A percentile compares a stretch with the other conserved stretches of the same genome.
phyloP scores from a whole-genome alignment of 2,113 vertebrate genomes.

The Cervus canadensis region DNA sequence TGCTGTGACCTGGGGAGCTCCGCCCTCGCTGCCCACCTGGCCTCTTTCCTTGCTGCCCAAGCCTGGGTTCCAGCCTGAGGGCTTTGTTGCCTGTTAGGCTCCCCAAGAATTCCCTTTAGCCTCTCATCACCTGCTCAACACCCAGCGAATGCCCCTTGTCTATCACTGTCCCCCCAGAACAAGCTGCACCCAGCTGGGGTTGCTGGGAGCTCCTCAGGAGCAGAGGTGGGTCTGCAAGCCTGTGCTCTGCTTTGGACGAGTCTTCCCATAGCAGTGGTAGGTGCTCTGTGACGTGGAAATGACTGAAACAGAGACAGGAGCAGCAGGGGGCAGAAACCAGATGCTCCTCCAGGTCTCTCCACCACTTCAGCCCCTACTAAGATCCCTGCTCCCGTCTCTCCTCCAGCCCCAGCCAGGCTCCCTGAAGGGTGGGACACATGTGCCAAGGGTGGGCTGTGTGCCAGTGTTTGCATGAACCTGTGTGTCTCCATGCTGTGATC shows the following conservation, averaged over 20 bases:
- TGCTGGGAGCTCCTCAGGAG: not conserved
- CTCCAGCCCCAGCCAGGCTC: not conserved
- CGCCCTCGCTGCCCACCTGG: too few relatives aligned
- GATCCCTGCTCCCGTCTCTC: too few relatives aligned
- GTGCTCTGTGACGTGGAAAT: not conserved
- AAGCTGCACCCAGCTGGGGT: not conserved
- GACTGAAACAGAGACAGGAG: not conserved
- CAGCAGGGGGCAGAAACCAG: too few relatives aligned
- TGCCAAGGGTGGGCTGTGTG: too few relatives aligned
- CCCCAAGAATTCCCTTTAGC: too few relatives aligned
- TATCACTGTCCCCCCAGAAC: not conserved
- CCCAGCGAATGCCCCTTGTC: not conserved
- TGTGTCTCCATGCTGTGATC: not conserved
- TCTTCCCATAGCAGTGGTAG: not conserved
- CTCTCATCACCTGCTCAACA: not conserved
- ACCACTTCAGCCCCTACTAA: not conserved
- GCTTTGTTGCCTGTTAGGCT: not conserved
- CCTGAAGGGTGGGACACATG: not conserved
- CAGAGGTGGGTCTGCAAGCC: not conserved
- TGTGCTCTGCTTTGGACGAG: not conserved
- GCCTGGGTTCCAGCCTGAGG: not conserved
- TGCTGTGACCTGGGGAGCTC: not conserved
- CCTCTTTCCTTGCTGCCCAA: not conserved
- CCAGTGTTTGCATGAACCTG: fast-evolving
- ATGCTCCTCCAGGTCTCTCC: fast-evolving